Base-by-base conservation (phyloP, 2,113 vertebrate genomes). In the Corythoichthys haematopterus region DNA sequence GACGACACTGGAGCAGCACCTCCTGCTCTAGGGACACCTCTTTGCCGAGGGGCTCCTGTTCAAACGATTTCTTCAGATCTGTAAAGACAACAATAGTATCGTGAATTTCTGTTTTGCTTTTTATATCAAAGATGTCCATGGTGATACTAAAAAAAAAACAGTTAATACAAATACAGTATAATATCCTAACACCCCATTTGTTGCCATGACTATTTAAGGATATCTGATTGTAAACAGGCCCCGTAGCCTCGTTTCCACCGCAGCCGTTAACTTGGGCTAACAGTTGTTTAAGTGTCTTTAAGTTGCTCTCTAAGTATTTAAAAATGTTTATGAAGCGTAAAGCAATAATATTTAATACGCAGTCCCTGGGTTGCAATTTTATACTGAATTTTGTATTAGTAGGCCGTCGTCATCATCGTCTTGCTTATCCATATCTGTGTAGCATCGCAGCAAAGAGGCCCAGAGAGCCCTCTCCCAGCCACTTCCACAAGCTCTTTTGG, bases 11-110 rank as follows among this genome's bases (percentile, higher is more conserved):
- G 15, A 98, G 89, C 68, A 97, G 90, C 62, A 98, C 96, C 80
- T 98, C 95, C 87, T 98, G 96, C 69, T 98, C 95, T 86, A 98
- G 83, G 45, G 94, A 95, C 0, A 98, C 96, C 87, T 98, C 96
- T 72, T 97, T 96, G 52, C 96, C 96, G 72, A 97, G 74, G 1
- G 96, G 96, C 68, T 98, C 96, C 82, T 97, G 95, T 69, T 98
- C 95, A 9, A 98, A 98, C 11, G 94, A 94, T 80, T 98, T 98
- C 80, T 93, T 94, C 48, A 98, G 88, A 88, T 98, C 96, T 98
- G 77, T 2, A 70, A 67, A 71, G 51, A 81, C 51, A 79, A 70
- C 36, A 67, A 75, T 37, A 63, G 10, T 5, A n/a, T 20, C 9
- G 40, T 60, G 8, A 35, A 55, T 33, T 33, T 13, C 12, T 55